A percentile compares a stretch with the other conserved stretches of the same genome.
Conservation (phyloP, 2,888 invertebrate species). For the Eledona agricola region DNA sequence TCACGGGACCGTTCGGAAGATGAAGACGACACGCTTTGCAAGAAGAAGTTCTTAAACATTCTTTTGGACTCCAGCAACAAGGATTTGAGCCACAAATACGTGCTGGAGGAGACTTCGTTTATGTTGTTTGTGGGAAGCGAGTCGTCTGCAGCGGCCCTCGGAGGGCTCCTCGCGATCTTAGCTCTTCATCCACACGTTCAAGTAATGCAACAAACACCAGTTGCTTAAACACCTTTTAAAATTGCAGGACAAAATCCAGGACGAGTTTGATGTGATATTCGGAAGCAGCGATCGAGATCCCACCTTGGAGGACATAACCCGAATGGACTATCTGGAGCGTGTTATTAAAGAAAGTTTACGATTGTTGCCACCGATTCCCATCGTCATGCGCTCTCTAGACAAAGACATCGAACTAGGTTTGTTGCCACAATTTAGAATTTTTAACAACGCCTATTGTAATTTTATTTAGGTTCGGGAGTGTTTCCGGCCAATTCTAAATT, state of each 20-base stretch:
- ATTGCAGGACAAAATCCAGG: constrained; percentile 5
- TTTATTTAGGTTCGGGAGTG: neutral
- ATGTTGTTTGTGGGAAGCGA: constrained; percentile 20
- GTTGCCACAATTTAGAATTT: no score
- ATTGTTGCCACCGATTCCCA: constrained; percentile 15
- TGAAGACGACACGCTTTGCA: no score
- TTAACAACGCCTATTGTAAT: neutral
- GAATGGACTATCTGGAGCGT: constrained; percentile 13
- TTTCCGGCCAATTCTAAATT: constrained; percentile 4
- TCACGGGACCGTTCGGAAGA: no score
- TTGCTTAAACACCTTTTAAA: neutral
- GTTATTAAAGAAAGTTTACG: constrained; percentile 17
- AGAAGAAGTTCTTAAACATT: constrained; percentile 5
- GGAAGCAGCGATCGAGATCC: constrained; percentile 3
- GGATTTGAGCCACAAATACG: neutral
- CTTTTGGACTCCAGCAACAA: constrained; percentile 2
- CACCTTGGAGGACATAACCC: constrained; percentile 7
- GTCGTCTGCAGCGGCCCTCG: constrained; percentile 6
- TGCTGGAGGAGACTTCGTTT: constrained; percentile 7
- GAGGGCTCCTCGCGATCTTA: constrained; percentile 1
- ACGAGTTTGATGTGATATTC: constrained; percentile 5
- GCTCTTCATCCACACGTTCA: constrained; percentile 5
- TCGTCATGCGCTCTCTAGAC: constrained; percentile 7
- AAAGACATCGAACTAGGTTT: constrained; percentile 7
- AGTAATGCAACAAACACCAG: neutral